Percentiles rank a stretch among this genome's conserved stretches.
phyloP scores from a whole-genome alignment of 2,888 invertebrate genomes.

The Pteria penguin region DNA sequence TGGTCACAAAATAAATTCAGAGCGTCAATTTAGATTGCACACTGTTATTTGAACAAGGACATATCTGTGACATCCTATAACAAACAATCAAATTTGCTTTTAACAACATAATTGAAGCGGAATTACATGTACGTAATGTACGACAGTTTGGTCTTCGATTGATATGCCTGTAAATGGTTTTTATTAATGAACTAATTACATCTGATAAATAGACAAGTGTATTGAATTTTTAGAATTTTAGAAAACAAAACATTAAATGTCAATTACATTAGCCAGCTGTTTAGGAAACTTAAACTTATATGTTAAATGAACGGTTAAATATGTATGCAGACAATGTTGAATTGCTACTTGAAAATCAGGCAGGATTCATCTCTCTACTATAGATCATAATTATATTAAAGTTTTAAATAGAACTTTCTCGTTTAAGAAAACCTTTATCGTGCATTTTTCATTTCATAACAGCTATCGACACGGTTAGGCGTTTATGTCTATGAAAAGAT shows the following conservation, averaged over 20 bases:
- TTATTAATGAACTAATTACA: too few species aligned
- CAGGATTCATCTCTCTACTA: neutral
- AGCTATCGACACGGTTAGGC: neutral
- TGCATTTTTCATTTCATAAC: neutral
- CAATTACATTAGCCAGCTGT: neutral
- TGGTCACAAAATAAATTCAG: too few species aligned
- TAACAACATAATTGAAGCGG: too few species aligned
- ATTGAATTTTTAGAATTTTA: too few species aligned
- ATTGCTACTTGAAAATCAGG: neutral
- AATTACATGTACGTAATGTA: too few species aligned
- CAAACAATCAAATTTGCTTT: too few species aligned
- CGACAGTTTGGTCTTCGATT: too few species aligned
- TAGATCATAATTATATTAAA: neutral
- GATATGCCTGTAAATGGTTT: too few species aligned
- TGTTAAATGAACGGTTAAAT: neutral
- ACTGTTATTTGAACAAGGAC: too few species aligned
- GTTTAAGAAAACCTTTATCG: neutral
- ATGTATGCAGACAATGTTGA: neutral
- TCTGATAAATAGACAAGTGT: too few species aligned
- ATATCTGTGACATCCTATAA: too few species aligned
- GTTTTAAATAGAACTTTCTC: neutral
- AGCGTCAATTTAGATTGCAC: too few species aligned
- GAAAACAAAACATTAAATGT: neutral
- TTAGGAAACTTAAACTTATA: neutral
- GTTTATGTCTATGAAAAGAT: neutral